These are phyloP conservation scores for Synanthedon vespiformis DNA, from an alignment of 2,888 invertebrate genomes.

Conservation along the genomic window DNA sequence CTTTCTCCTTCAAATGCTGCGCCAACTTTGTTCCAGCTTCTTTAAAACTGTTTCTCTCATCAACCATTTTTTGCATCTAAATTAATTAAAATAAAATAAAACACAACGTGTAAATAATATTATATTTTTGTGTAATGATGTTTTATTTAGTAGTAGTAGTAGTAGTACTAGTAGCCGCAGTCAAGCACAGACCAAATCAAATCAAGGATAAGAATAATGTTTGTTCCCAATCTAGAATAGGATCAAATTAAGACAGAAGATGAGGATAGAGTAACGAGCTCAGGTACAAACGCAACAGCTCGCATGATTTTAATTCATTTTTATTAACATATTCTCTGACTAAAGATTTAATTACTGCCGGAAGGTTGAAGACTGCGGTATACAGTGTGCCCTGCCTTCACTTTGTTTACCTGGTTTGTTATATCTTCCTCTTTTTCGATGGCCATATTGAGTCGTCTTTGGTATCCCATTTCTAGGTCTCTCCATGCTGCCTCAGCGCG, in stretches of 20 bases:
- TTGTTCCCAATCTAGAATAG: too few relatives aligned
- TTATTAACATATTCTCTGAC: conserved; percentile 1
- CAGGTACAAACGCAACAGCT: too few relatives aligned
- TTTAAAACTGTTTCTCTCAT: conserved; percentile 36
- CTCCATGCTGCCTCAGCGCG: conserved; percentile 54
- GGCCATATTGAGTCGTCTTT: conserved; percentile 30
- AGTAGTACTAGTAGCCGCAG: too few relatives aligned
- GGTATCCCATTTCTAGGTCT: conserved; percentile 47
- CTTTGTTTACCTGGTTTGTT: conserved; percentile 25
- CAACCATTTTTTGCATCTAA: conserved; percentile 33
- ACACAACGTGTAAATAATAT: too few relatives aligned
- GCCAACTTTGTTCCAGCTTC: conserved; percentile 17
- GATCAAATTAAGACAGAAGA: too few relatives aligned
- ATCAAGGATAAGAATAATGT: too few relatives aligned
- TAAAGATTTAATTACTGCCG: not conserved
- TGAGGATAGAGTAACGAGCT: too few relatives aligned
- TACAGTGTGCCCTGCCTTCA: too few relatives aligned
- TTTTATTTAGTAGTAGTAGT: too few relatives aligned
- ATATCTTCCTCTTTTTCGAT: conserved; percentile 44
- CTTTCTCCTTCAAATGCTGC: conserved; percentile 18
- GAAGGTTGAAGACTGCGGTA: not conserved
- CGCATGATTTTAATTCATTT: too few relatives aligned
- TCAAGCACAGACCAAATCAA: too few relatives aligned
- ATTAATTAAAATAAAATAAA: conserved; percentile 1
- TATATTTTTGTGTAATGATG: too few relatives aligned